phyloP scores from a whole-genome alignment of 2,888 invertebrate genomes.

The Ophraella communa region DNA sequence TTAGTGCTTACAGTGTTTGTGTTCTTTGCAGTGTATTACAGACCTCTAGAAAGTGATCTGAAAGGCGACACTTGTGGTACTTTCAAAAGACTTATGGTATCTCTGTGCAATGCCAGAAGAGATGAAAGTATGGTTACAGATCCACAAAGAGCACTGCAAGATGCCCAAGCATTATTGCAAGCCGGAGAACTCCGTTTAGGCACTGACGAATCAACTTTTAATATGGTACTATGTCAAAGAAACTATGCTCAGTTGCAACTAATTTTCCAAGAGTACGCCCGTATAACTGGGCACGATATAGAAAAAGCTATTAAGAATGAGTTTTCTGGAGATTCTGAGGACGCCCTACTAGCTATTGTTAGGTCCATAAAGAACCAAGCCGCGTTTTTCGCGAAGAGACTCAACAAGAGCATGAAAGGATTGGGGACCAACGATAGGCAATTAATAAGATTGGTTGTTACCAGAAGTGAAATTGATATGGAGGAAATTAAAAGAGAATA shows the following conservation, averaged over 20 bases:
- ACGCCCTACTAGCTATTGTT: conserved; percentile 81
- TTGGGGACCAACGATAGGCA: conserved; percentile 87
- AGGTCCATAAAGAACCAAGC: conserved; percentile 81
- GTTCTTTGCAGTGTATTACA: conserved; percentile 44
- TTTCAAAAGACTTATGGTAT: conserved; percentile 88
- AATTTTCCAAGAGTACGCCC: conserved; percentile 53
- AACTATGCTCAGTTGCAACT: conserved; percentile 70
- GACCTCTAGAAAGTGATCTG: conserved; percentile 64
- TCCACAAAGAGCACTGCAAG: conserved; percentile 73
- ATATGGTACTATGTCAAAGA: conserved; percentile 81
- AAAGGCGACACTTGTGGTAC: conserved; percentile 89
- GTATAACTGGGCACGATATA: conserved; percentile 68
- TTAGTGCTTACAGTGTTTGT: conserved; percentile 21
- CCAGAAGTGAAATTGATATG: conserved; percentile 85
- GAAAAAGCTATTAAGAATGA: conserved; percentile 82
- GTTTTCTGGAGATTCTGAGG: conserved; percentile 83
- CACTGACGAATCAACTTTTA: conserved; percentile 87
- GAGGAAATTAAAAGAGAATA: conserved; percentile 84
- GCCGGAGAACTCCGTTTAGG: conserved; percentile 75
- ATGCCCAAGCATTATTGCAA: conserved; percentile 80
- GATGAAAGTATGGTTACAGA: conserved; percentile 82
- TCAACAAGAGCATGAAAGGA: conserved; percentile 89
- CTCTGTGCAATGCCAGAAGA: conserved; percentile 80
- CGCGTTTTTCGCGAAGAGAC: conserved; percentile 83
- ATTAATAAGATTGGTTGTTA: conserved; percentile 84